Percentiles rank a stretch among this genome's conserved stretches.
These are phyloP conservation scores for Listronotus bonariensis DNA, from an alignment of 1,140 invertebrate genomes.

Conservation along the genomic window DNA sequence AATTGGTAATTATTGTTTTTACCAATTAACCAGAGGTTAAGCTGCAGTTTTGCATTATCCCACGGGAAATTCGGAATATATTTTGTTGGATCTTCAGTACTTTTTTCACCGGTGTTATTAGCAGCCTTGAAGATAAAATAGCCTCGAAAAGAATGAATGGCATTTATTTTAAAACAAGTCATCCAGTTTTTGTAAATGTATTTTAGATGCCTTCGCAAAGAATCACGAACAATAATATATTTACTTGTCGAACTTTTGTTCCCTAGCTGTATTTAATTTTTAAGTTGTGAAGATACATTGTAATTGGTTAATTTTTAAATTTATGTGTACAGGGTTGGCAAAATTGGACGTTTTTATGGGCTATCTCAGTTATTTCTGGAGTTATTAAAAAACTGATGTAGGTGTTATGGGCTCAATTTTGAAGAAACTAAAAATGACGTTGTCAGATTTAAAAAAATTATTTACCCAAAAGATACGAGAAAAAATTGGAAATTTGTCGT, in stretches of 20 bases:
- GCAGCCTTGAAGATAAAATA: conserved; percentile 31
- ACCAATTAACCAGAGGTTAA: conserved; percentile 17
- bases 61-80: conserved; percentile 28
- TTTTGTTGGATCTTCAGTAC: conserved; percentile 27
- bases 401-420: too few relatives aligned
- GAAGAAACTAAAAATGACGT: too few relatives aligned
- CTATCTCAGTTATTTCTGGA: too few relatives aligned
- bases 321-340: too few relatives aligned
- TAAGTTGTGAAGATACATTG: too few relatives aligned
- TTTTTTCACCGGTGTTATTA: conserved; percentile 31
- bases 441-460: too few relatives aligned
- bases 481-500: too few relatives aligned
- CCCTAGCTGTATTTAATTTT: too few relatives aligned
- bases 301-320: too few relatives aligned
- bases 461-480: too few relatives aligned
- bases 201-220: conserved; percentile 27
- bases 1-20: conserved; percentile 11
- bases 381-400: too few relatives aligned
- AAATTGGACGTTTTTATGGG: too few relatives aligned
- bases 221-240: conserved; percentile 28
- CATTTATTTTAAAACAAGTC: conserved; percentile 36
- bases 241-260: conserved; percentile 10
- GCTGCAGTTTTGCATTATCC: conserved; percentile 22
- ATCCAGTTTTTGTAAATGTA: conserved; percentile 31
- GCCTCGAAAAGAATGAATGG: conserved; percentile 34